Conservation (phyloP, 2,797 vertebrate genomes). For the Acipenser oxyrinchus region DNA sequence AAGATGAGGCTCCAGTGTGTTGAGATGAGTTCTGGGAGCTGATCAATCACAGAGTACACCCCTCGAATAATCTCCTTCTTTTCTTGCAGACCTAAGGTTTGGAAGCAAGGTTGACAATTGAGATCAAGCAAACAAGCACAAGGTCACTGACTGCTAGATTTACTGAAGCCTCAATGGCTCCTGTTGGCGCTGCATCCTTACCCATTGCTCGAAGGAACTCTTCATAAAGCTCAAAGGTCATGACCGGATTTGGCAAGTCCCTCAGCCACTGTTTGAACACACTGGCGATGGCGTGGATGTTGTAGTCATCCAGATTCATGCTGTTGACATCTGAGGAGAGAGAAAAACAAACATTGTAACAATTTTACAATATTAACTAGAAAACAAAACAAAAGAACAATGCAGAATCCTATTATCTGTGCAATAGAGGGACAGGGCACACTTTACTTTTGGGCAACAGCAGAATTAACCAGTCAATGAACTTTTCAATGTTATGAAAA, state of each 20-base stretch:
- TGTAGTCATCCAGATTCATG: constrained; percentile 92
- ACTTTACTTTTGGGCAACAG: no score
- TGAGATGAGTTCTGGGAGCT: constrained; percentile 89
- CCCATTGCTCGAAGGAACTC: constrained; percentile 92
- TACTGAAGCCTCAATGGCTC: neutral
- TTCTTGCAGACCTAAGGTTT: constrained; percentile 76
- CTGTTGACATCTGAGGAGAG: constrained; percentile 68
- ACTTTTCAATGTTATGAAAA: no score
- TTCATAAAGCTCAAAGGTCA: constrained; percentile 96
- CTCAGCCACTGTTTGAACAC: constrained; percentile 97
- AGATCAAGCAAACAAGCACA: no score
- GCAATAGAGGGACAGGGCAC: no score
- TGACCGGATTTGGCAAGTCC: constrained; percentile 91
- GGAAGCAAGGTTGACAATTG: neutral
- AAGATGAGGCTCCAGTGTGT: constrained; percentile 90
- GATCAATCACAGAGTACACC: constrained; percentile 89
- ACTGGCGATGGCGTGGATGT: constrained; percentile 96
- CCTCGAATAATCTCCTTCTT: constrained; percentile 79
- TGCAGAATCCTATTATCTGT: no score
- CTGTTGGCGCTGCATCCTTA: constrained; percentile 39
- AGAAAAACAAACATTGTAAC: no score
- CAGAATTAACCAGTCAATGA: no score
- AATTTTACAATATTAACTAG: no score
- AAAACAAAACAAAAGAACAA: no score
- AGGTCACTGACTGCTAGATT: no score